phyloP scores from a whole-genome alignment of 2,797 vertebrate species.

The Huso huso region DNA sequence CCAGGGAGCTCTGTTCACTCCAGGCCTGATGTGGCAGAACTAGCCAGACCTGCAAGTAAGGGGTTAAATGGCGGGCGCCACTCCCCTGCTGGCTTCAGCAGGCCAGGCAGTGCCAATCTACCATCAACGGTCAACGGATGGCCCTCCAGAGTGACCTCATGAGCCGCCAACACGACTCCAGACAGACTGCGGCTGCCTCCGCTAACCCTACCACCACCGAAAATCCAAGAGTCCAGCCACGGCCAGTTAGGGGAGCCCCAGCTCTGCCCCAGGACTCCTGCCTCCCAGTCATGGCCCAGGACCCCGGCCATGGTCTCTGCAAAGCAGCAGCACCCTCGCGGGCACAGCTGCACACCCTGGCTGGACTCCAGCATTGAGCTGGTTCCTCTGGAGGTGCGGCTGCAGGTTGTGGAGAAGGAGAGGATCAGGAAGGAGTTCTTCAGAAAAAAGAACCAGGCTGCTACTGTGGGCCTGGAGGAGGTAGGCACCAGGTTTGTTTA shows the following conservation, averaged over 20 bases:
- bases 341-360: constrained; percentile 21
- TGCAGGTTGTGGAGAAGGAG: constrained; percentile 69
- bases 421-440: too few species aligned
- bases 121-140: constrained; percentile 31
- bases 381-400: constrained; percentile 49
- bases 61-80: constrained; percentile 51
- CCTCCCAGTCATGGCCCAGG: too few species aligned
- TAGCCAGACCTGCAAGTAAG: constrained; percentile 28
- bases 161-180: constrained; percentile 16
- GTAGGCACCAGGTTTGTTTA: constrained; percentile 38
- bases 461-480: constrained; percentile 87
- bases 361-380: constrained; percentile 49
- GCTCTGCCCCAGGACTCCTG: too few species aligned
- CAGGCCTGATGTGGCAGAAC: not conserved
- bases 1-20: not conserved
- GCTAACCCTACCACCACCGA: constrained; percentile 17
- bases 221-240: constrained; percentile 15
- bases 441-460: constrained; percentile 71
- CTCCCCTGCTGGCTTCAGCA: constrained; percentile 60
- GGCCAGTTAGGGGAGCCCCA: too few species aligned
- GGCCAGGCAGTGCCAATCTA: constrained; percentile 52
- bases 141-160: constrained; percentile 35
- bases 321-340: constrained; percentile 11
- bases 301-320: constrained; percentile 1
- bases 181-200: constrained; percentile 4